These are phyloP conservation scores for Beaufortia kweichowensis DNA, from an alignment of 2,113 vertebrate genomes.

Conservation along the genomic window DNA sequence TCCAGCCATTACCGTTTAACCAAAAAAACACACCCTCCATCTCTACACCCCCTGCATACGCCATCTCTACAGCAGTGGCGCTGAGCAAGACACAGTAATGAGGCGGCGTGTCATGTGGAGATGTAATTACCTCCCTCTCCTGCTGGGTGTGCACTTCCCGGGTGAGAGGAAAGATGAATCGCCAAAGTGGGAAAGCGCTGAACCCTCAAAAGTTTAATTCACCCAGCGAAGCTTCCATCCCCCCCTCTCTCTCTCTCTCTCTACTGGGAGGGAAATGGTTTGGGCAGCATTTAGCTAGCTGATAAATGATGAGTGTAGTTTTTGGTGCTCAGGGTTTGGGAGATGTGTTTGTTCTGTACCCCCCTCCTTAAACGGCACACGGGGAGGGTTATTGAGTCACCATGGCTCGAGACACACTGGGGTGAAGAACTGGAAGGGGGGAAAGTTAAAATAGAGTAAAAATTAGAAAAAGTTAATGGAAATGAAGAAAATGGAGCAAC, in stretches of 20 bases:
- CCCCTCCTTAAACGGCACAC: slow-evolving; percentile 80
- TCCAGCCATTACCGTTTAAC: slow-evolving; percentile 23
- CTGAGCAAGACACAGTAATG: slow-evolving; percentile 92
- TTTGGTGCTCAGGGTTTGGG: slow-evolving; percentile 77
- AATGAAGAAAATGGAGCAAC: slow-evolving; percentile 3
- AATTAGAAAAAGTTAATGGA: slow-evolving; percentile 17
- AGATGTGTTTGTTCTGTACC: slow-evolving; percentile 92
- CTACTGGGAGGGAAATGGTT: slow-evolving; percentile 88
- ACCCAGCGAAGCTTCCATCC: slow-evolving; percentile 76
- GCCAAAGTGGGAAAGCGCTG: slow-evolving; percentile 95
- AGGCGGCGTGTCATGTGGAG: slow-evolving; percentile 92
- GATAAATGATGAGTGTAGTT: slow-evolving; percentile 97
- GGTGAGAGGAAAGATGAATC: slow-evolving; percentile 95
- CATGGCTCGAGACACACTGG: slow-evolving; percentile 60
- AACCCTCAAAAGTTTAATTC: slow-evolving; percentile 99
- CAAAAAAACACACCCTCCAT: not conserved
- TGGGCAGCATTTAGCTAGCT: slow-evolving; percentile 82
- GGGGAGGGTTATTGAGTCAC: slow-evolving; percentile 85
- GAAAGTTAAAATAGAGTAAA: not conserved
- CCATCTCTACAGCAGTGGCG: slow-evolving; percentile 82
- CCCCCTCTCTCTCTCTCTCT: slow-evolving; percentile 11
- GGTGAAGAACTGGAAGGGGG: slow-evolving; percentile 58
- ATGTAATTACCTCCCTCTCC: slow-evolving; percentile 99
- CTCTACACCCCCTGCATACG: not conserved
- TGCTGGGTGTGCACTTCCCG: slow-evolving; percentile 72